A percentile compares a stretch with the other conserved stretches of the same genome.
Evolutionary conservation across 2,888 invertebrate species (phyloP).

Genomic region (Aplocera efformata): DNA sequence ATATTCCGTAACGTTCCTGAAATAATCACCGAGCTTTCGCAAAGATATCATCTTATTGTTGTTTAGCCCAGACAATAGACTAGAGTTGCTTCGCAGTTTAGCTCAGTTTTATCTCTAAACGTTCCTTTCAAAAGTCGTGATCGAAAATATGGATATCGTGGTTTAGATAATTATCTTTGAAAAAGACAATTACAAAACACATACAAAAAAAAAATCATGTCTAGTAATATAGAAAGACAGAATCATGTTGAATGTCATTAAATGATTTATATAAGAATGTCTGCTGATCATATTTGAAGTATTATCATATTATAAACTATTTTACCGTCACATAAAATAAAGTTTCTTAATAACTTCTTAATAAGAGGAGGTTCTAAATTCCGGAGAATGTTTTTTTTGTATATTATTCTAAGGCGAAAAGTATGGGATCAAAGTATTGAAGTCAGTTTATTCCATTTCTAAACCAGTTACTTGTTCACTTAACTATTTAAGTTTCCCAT

Average conservation of each 20-base stretch:
- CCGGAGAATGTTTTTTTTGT: too few relatives aligned
- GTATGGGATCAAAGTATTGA: too few relatives aligned
- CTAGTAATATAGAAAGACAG: too few relatives aligned
- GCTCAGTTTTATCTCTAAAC: constrained; percentile 38
- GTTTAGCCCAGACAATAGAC: constrained; percentile 44
- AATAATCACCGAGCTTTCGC: constrained; percentile 45
- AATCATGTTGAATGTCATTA: too few relatives aligned
- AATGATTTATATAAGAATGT: too few relatives aligned
- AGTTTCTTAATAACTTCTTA: too few relatives aligned
- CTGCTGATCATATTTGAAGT: too few relatives aligned
- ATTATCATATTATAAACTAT: too few relatives aligned
- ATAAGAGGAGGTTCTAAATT: too few relatives aligned
- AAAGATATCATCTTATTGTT: constrained; percentile 55
- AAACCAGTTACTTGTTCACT: neutral
- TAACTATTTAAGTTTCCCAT: constrained; percentile 10
- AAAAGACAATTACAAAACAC: constrained; percentile 6
- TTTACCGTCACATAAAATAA: too few relatives aligned
- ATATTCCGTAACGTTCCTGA: constrained; percentile 43
- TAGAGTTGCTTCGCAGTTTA: constrained; percentile 46
- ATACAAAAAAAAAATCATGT: too few relatives aligned
- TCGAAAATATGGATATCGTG: constrained; percentile 34
- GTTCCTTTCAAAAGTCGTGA: constrained; percentile 37
- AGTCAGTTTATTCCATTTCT: neutral
- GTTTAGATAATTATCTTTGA: constrained; percentile 24
- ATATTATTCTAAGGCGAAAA: too few relatives aligned